Evolutionary conservation across 2,888 invertebrate genomes (phyloP).

Genomic region (Halictus ligatus): DNA sequence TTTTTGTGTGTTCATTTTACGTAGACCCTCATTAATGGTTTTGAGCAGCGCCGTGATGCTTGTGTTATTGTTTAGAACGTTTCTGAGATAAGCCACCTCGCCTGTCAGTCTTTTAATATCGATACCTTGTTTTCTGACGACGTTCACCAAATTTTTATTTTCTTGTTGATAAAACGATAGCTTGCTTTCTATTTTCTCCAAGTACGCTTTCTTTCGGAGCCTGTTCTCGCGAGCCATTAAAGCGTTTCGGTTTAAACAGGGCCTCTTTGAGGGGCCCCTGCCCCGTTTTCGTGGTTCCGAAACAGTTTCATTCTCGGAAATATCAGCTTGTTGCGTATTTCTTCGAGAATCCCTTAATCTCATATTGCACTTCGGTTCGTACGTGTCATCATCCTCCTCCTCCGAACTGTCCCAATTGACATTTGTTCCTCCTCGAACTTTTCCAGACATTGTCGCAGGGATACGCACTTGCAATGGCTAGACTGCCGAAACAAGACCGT

Average conservation of each 20-base stretch:
- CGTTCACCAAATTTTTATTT: constrained; percentile 85
- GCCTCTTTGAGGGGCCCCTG: constrained; percentile 79
- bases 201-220: constrained; percentile 87
- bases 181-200: constrained; percentile 86
- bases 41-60: constrained; percentile 85
- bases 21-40: constrained; percentile 81
- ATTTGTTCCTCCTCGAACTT: constrained; percentile 13
- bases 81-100: constrained; percentile 86
- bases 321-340: neutral
- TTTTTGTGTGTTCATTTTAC: constrained; percentile 38
- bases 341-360: constrained; percentile 40
- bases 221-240: constrained; percentile 88
- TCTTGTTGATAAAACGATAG: constrained; percentile 83
- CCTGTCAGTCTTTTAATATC: constrained; percentile 85
- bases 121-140: constrained; percentile 85
- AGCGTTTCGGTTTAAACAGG: constrained; percentile 86
- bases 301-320: neutral
- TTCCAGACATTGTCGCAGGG: constrained; percentile 43
- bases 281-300: constrained; percentile 65
- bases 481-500: neutral
- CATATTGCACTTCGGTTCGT: constrained; percentile 42
- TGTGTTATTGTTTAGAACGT: constrained; percentile 86
- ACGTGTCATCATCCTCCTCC: constrained; percentile 45
- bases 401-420: constrained; percentile 48
- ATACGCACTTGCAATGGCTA: neutral